Evolutionary conservation across 92 coral and sea anemone genomes (phyloP), one percentile per base, ranked within the genome.

Genomic region (Blastomussa wellsi): DNA sequence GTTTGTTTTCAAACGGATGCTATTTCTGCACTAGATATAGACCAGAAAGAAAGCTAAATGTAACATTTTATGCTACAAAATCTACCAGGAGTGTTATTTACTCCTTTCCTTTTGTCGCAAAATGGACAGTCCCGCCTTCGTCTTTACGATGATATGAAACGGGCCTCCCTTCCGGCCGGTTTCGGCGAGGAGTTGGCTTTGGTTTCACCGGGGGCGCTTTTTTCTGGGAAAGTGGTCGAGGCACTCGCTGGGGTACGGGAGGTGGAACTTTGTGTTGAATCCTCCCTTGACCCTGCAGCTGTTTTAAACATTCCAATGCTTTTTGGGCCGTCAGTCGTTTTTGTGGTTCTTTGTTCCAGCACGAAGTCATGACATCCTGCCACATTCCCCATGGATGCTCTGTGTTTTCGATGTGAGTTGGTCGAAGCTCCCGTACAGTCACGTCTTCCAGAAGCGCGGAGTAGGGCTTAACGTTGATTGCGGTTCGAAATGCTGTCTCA

Each of bases 301-400:
- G 64, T 52, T 41, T 22, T 2, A 73, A 73, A 42, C 55, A 13
- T 26, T 49, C 79, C 79, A 39, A 52, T 31, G 26, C 65, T 29
- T 41, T 17, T 22, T 32, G 7, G 15, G 85, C 85, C 17, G 84
- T 53, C 37, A 69, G 5, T 44, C 84, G 28, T 69, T 0, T 3
- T 12, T 24, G n/a, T 42, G 84, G 85, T 2, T 81, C 67, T 44
- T 29, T 44, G 15, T 48, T 24, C 85, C 85, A 81, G 65, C 85
- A 81, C 9, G 47, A 29, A 41, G 31, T 60, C 85, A 81, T 81
- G 44, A 81, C 64, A 20, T 39, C 10, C 38, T 60, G 36, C 85
- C 77, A 81, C 1, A 1, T 16, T 1, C 4, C 24, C 32, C 33
- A 66, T 29, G 85, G 85, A 33, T n/a, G 47, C 7, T 7, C 17